Evolutionary conservation across 2,888 invertebrate species (phyloP), one percentile per base, ranked within the genome.

Genomic region (Eretmocerus hayati): DNA sequence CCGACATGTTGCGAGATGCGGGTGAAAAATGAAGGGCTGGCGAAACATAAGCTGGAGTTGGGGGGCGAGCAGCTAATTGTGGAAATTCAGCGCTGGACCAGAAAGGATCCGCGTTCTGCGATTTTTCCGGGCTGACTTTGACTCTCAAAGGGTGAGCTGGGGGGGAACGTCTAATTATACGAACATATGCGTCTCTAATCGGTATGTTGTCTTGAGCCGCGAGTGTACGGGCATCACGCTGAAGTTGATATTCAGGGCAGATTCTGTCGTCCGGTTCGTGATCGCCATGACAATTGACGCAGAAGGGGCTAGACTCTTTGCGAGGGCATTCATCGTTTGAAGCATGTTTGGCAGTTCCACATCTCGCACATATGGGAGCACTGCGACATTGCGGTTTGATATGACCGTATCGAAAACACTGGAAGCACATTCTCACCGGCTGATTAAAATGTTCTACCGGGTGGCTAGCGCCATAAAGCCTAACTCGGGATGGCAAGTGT

Each of bases 371-470:
- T 2, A 20, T 2, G 4, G 18, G 4, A 16, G 36, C 30, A 20
- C 37, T 16, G 18, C 19, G 26, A 18, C 45, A 38, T 16, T 31
- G 15, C 2, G 3, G 13, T 11, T 45, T 13, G 8, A 31, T n/a
- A 5, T 45, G 38, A 0, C 45, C 45, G 11, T 20, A 45, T 13
- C 38, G 37, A 9, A 38, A 45, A 22, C 31, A 45, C 2, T 21
- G 20, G 8, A 31, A 45, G 22, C 38, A 30, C 21, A 45, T 45
- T 20, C 22, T 37, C 11, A 21, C 13, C 2, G 45, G 38, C 2
- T 19, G 30, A 5, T n/a, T n/a, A 30, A 19, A 43, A 4, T 8
- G 18, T 0, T 22, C 11, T 5, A 36, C 6, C 5, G 22, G n/a
- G 23, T 46, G 15, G 13, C 11, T 19, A 22, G 22, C 22, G n/a